Evolutionary conservation across 2,888 invertebrate genomes (phyloP), one percentile per base, ranked within the genome.

Genomic region (Metellina segmentata): DNA sequence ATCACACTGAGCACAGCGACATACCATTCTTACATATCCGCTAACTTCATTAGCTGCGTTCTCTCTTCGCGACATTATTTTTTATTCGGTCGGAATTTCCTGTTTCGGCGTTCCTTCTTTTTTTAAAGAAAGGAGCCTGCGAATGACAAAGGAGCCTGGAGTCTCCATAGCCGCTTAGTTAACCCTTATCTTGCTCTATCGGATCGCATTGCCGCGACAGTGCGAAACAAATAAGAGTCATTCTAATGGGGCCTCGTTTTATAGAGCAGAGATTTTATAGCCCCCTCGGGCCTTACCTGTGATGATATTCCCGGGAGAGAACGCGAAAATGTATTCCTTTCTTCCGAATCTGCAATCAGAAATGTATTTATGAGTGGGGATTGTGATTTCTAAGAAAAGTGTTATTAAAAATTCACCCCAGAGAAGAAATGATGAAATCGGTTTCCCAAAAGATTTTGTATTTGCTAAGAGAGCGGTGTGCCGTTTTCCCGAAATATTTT

Each of bases 231-330:
- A 85, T 85, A 74, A 85, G 74, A 61, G 53, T 53, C 74, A 85
- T 85, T 85, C 79, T 79, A 79, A 87, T 79, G 78, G 86, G 61
- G 51, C 8, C 71, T 79, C 79, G 48, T 86, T 87, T 78, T 78
- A 53, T 87, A 79, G 71, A 79, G 79, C 34, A 52, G 51, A 34
- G 86, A 87, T 79, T 79, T 87, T 87, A 87, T 87, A 79, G 86
- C 53, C 69, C 86, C 86, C 79, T 87, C 13, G 52, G 86, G 86
- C 52, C 79, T 79, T 87, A 71, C 79, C 71, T 52, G 69, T 9
- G 71, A 52, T 71, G 79, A 87, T 87, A 52, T 70, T 78, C 34
- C 49, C 34, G 19, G 34, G 19, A 79, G 77, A 71, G 20, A 51
- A 48, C 69, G 70, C 49, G 78, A 11, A 86, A 86, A 70, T 69